These are phyloP conservation scores for Drosophila histrio DNA, from an alignment of 2,888 invertebrate genomes.

Conservation along the genomic window DNA sequence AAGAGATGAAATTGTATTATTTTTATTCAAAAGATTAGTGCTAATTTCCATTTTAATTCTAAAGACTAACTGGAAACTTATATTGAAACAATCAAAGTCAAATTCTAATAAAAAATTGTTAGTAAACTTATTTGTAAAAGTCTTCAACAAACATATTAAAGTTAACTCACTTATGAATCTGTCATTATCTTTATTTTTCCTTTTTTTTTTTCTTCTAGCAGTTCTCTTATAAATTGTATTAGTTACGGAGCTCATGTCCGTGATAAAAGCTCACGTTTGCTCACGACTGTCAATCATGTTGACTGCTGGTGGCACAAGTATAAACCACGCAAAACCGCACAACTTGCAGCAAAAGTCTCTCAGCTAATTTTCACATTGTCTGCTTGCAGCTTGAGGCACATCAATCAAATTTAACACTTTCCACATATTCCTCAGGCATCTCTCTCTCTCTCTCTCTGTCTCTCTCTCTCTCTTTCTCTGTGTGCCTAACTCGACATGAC, in stretches of 20 bases:
- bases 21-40: too few relatives aligned
- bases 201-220: not conserved
- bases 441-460: not conserved
- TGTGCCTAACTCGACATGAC: constrained; percentile 10
- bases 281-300: constrained; percentile 56
- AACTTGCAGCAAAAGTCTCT: constrained; percentile 34
- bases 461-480: too few relatives aligned
- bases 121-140: not conserved
- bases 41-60: too few relatives aligned
- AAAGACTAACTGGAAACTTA: not conserved
- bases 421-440: constrained; percentile 32
- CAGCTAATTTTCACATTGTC: constrained; percentile 68
- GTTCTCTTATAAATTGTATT: constrained; percentile 19
- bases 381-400: constrained; percentile 58
- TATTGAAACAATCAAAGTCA: not conserved
- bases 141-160: not conserved
- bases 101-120: not conserved
- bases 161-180: not conserved
- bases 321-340: constrained; percentile 19
- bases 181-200: not conserved
- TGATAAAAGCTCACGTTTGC: not conserved
- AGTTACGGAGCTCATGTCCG: not conserved
- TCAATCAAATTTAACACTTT: constrained; percentile 72
- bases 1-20: not conserved
- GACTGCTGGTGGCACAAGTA: constrained; percentile 21